Evolutionary conservation across 2,797 vertebrate species (phyloP), one percentile per base, ranked within the genome.

Genomic region (Eospalax fontanierii): DNA sequence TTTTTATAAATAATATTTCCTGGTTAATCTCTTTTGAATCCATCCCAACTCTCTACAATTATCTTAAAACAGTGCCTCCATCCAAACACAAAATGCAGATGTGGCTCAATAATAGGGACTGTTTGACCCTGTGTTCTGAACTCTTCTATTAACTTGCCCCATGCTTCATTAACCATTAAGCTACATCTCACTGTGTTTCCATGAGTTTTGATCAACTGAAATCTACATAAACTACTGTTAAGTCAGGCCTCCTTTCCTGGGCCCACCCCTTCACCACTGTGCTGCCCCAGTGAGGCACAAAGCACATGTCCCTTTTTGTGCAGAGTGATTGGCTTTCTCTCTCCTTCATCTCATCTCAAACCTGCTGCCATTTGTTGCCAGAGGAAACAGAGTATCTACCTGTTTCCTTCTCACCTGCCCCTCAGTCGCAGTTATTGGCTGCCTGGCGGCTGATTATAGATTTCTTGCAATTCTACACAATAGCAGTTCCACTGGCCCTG

Each of bases 1-100:
- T 57, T 87, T 63, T 76, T 87, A 46, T 19, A 75, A 26, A 68
- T 35, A 54, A 59, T 33, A 76, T 28, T 89, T 89, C 50, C 63
- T 38, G 57, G 14, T 9, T 15, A 82, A 19, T 12, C 43, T 70
- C 66, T 92, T 35, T 24, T n/a, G 6, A 15, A 87, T 46, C 35
- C 71, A 93, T 54, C 57, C 59, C 63, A 65, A 38, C 7, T 68
- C 61, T 91, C 57, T 24, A 16, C 74, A 74, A 65, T 35, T 88
- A 24, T 95, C 80, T 94, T 90, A 92, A 94, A 87, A 94, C 21
- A 28, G 18, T 71, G 7, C 19, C n/a, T n/a, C 70, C 35, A 96
- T 89, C 6, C 40, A 94, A 87, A 91, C 18, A 87, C 15, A n/a
- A 82, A 86, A 24, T 75, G 10, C 14, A 90, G 65, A n/a, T 14